A percentile compares a stretch with the other conserved stretches of the same genome.
Evolutionary conservation across 2,888 invertebrate genomes (phyloP).

Genomic region (Drosophila conformis): DNA sequence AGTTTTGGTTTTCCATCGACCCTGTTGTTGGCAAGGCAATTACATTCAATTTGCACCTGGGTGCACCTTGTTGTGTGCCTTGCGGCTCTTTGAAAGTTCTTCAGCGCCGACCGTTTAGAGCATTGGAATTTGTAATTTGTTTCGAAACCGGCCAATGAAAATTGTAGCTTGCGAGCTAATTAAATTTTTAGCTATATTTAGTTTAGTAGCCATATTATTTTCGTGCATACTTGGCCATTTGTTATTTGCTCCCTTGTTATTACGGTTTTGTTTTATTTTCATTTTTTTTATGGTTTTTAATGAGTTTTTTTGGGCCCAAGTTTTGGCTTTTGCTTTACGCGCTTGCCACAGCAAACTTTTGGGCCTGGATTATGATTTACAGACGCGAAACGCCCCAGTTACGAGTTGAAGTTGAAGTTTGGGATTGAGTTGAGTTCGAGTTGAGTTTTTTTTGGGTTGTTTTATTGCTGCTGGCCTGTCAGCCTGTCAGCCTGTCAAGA

Average conservation of each 20-base stretch:
- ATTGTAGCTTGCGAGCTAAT: constrained; percentile 52
- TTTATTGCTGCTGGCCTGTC: constrained; percentile 14
- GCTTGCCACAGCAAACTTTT: constrained; percentile 43
- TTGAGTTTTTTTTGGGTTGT: constrained; percentile 32
- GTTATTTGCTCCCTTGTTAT: constrained; percentile 10
- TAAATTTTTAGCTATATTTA: constrained; percentile 42
- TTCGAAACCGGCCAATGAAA: constrained; percentile 53
- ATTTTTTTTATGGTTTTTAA: constrained; percentile 64
- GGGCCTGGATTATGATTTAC: constrained; percentile 24
- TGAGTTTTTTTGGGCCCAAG: constrained; percentile 64
- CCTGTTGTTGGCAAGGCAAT: constrained; percentile 67
- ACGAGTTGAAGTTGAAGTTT: constrained; percentile 20
- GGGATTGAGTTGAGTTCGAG: constrained; percentile 3
- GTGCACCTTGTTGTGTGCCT: constrained; percentile 18
- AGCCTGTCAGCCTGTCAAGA: constrained; percentile 46
- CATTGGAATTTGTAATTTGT: constrained; percentile 51
- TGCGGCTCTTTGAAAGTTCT: constrained; percentile 43
- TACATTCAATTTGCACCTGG: constrained; percentile 77
- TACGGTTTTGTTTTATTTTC: background rate
- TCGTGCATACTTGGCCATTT: constrained; percentile 15
- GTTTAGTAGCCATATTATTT: constrained; percentile 9
- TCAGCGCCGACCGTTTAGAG: background rate
- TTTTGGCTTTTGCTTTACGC: constrained; percentile 45
- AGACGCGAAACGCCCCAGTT: constrained; percentile 10
- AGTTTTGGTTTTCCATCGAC: constrained; percentile 57